phyloP scores from a whole-genome alignment of 2,888 invertebrate genomes.

The Mesorhabditis spiculigera region DNA sequence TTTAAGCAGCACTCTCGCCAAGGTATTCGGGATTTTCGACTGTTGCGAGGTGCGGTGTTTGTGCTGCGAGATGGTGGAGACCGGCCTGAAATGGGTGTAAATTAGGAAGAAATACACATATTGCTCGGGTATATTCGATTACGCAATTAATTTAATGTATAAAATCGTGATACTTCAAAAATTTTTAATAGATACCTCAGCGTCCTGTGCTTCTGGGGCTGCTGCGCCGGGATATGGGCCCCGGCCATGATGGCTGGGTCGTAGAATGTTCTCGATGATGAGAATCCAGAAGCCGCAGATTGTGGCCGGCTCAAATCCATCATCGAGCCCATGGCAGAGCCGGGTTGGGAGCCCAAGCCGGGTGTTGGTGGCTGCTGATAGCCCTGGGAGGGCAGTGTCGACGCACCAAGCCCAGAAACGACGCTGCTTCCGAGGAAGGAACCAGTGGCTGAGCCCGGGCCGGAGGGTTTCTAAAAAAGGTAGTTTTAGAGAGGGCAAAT shows the following conservation, averaged over 20 bases:
- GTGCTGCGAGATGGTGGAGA: conserved; percentile 10
- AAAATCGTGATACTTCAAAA: background rate
- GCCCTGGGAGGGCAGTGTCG: conserved; percentile 12
- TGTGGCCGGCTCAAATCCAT: conserved; percentile 20
- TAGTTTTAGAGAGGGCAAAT: too few relatives aligned
- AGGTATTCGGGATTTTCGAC: conserved; percentile 37
- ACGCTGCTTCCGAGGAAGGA: background rate
- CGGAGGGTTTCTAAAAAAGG: background rate
- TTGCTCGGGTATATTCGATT: too few relatives aligned
- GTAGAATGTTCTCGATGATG: conserved; percentile 11
- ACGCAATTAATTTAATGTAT: too few relatives aligned
- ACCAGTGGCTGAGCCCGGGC: background rate
- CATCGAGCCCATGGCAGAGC: conserved; percentile 7
- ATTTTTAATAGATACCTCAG: background rate
- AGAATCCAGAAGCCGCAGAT: conserved; percentile 17
- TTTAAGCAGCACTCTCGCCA: conserved; percentile 59
- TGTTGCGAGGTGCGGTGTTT: conserved; percentile 11
- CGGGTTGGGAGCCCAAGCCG: conserved; percentile 7
- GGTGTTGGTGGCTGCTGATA: conserved; percentile 11
- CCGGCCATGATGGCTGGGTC: conserved; percentile 51
- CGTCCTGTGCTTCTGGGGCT: background rate
- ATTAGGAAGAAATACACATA: too few relatives aligned
- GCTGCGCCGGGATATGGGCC: conserved; percentile 21
- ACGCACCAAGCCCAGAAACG: background rate
- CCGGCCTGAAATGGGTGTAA: background rate